These are phyloP conservation scores for Tympanuchus pallidicinctus DNA, from an alignment of 2,113 vertebrate genomes.

Conservation along the genomic window DNA sequence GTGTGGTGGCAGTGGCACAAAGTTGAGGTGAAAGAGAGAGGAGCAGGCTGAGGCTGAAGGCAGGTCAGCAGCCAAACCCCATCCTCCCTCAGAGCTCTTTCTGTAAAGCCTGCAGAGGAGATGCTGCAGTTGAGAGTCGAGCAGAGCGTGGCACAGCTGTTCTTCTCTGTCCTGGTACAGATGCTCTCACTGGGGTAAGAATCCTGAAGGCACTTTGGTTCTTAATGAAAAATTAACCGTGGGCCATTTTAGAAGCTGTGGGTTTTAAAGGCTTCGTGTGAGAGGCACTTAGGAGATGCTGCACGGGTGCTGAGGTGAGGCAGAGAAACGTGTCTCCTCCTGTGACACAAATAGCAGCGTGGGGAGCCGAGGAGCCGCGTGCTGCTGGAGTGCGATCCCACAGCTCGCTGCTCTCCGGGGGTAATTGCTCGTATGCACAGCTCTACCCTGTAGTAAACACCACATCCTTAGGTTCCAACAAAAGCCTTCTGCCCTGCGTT, in stretches of 20 bases:
- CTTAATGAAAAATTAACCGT: constrained; percentile 20
- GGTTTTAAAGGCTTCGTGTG: constrained; percentile 33
- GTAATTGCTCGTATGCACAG: constrained; percentile 6
- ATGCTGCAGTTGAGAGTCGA: not conserved
- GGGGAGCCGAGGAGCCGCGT: not conserved
- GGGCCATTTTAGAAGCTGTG: not conserved
- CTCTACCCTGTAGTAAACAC: not conserved
- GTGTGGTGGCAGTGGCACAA: not conserved
- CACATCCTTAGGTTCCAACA: constrained; percentile 1
- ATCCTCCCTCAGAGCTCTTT: not conserved
- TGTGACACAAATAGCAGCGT: not conserved
- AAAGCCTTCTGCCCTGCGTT: not conserved
- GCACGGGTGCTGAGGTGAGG: constrained; percentile 22
- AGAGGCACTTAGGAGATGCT: constrained; percentile 20
- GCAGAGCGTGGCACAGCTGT: not conserved
- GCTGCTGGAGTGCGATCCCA: not conserved
- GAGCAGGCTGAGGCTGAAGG: not conserved
- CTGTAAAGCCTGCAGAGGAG: not conserved
- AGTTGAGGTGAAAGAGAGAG: not conserved
- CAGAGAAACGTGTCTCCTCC: not conserved
- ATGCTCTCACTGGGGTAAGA: not conserved
- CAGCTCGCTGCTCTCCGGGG: not conserved
- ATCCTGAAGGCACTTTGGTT: constrained; percentile 3
- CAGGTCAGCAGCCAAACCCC: not conserved
- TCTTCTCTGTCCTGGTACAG: not conserved